phyloP scores from a whole-genome alignment of 2,888 invertebrate species.

The Holacanthella duospinosa region DNA sequence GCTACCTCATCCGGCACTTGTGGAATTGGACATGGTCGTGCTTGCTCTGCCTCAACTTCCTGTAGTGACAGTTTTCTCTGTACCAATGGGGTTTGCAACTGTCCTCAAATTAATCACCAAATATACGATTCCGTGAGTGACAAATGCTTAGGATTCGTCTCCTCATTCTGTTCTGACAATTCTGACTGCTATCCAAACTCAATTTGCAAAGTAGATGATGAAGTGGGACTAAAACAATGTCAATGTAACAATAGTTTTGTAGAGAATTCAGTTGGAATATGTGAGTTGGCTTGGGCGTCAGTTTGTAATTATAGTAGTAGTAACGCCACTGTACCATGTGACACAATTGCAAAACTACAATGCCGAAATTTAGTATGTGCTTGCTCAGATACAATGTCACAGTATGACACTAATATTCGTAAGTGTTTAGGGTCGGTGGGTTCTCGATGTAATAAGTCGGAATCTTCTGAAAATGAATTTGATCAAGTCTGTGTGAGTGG shows the following conservation, averaged over 20 bases:
- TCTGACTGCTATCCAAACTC: background rate
- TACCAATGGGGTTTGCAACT: background rate
- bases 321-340: background rate
- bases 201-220: background rate
- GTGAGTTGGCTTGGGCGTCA: background rate
- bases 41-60: background rate
- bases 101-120: background rate
- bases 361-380: conserved; percentile 10
- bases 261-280: background rate
- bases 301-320: background rate
- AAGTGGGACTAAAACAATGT: background rate
- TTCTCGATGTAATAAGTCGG: background rate
- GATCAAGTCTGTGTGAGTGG: background rate
- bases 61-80: background rate
- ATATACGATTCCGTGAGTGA: background rate
- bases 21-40: background rate
- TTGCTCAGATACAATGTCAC: conserved; percentile 1
- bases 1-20: background rate
- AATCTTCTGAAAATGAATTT: background rate
- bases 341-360: conserved; percentile 6
- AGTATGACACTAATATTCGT: background rate
- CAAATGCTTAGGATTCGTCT: background rate
- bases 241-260: background rate
- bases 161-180: background rate
- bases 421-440: conserved; percentile 14